Conservation (phyloP, 2,113 vertebrate species). For the Callopanchax toddi region DNA sequence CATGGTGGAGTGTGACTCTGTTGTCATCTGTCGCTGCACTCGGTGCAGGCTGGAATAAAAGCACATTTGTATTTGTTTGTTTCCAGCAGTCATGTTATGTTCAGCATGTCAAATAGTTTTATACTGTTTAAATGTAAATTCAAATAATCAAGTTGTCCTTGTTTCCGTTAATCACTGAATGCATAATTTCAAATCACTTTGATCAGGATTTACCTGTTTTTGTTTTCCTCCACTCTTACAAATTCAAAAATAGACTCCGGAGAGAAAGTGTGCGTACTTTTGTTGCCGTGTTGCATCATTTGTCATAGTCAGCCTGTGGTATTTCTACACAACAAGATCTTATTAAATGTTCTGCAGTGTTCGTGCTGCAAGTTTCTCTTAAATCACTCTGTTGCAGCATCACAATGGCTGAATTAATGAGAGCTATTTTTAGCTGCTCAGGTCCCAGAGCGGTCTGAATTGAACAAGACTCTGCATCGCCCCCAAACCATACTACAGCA, state of each 20-base stretch:
- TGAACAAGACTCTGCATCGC: slow-evolving; percentile 66
- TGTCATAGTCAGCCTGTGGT: slow-evolving; percentile 21
- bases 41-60: slow-evolving; percentile 20
- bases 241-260: slow-evolving; percentile 20
- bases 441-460: slow-evolving; percentile 66
- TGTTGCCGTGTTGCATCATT: slow-evolving; percentile 39
- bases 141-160: not conserved
- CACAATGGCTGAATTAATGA: slow-evolving; percentile 76
- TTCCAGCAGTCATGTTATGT: not conserved
- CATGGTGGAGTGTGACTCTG: slow-evolving; percentile 36
- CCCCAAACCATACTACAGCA: slow-evolving; percentile 57
- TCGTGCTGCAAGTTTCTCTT: slow-evolving; percentile 60
- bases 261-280: slow-evolving; percentile 21
- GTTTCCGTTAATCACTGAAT: not conserved
- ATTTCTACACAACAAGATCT: slow-evolving; percentile 55
- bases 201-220: slow-evolving; percentile 14
- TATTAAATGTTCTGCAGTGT: slow-evolving; percentile 58
- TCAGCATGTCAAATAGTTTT: slow-evolving; percentile 1
- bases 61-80: too few species aligned
- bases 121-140: not conserved
- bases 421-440: slow-evolving; percentile 69
- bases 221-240: slow-evolving; percentile 10
- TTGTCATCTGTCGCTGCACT: slow-evolving; percentile 36
- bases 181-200: too few species aligned
- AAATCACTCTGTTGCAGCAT: slow-evolving; percentile 73